These are phyloP conservation scores for Gadopsis marmoratus DNA, from an alignment of 2,797 vertebrate genomes.

Conservation along the genomic window DNA sequence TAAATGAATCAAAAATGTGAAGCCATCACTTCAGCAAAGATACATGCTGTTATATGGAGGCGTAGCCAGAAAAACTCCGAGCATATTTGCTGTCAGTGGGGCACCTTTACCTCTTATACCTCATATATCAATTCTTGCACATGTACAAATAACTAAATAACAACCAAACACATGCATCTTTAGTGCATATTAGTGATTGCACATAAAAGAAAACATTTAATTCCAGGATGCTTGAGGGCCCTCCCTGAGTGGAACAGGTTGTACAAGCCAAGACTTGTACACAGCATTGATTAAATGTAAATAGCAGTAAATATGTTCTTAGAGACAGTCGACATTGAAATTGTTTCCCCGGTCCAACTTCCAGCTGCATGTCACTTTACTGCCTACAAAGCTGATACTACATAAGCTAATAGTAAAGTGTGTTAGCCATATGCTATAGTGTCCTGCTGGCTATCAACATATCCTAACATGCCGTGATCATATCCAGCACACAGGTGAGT, in stretches of 20 bases:
- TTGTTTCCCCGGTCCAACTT: constrained; percentile 1
- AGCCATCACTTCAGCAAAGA: too few relatives aligned
- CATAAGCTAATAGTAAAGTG: neutral
- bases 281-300: constrained; percentile 13
- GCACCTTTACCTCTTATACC: neutral
- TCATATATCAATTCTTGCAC: neutral
- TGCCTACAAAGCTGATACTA: neutral
- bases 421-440: neutral
- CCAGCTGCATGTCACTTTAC: neutral
- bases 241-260: neutral
- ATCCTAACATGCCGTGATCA: constrained; percentile 17
- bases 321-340: neutral
- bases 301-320: neutral
- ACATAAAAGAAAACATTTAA: too few relatives aligned
- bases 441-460: constrained; percentile 11
- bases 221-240: too few relatives aligned
- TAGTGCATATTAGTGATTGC: neutral
- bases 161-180: neutral
- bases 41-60: too few relatives aligned
- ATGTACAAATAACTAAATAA: neutral
- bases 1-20: too few relatives aligned
- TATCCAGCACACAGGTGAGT: constrained; percentile 23
- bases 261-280: neutral
- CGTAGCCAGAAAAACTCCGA: too few relatives aligned
- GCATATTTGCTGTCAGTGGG: too few relatives aligned